A percentile compares a stretch with the other conserved stretches of the same genome.
phyloP scores from a whole-genome alignment of 64 coral and sea anemone genomes.

The Montipora cactus region DNA sequence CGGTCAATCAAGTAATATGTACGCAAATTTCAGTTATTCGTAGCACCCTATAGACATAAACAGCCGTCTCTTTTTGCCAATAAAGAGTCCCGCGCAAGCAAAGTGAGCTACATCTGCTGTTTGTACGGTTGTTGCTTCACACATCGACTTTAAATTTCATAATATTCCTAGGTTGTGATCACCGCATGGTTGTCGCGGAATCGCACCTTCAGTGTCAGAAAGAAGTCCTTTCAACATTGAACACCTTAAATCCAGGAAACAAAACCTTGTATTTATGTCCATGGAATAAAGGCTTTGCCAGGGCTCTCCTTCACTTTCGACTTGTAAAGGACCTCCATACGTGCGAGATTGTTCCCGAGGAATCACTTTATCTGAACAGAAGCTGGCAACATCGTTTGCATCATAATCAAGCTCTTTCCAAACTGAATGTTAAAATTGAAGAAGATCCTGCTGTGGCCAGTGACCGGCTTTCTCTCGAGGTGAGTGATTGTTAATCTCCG shows the following conservation, averaged over 20 bases:
- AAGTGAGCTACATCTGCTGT: too few species aligned
- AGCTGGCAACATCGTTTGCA: not conserved
- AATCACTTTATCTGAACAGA: constrained; percentile 34
- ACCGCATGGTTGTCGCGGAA: constrained; percentile 12
- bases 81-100: too few species aligned
- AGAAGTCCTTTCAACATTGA: not conserved
- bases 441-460: not conserved
- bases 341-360: constrained; percentile 20
- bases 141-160: too few species aligned
- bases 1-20: too few species aligned
- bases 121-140: too few species aligned
- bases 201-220: not conserved
- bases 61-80: not conserved
- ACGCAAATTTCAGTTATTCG: too few species aligned
- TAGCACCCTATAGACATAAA: not conserved
- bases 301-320: not conserved
- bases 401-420: not conserved
- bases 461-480: constrained; percentile 18
- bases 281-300: not conserved
- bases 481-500: not conserved
- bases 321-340: not conserved
- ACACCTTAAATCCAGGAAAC: not conserved
- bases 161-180: constrained; percentile 12
- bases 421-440: not conserved
- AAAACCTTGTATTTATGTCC: constrained; percentile 27